Conservation (phyloP, 2,888 invertebrate genomes). For the Polymixis lichenea region DNA sequence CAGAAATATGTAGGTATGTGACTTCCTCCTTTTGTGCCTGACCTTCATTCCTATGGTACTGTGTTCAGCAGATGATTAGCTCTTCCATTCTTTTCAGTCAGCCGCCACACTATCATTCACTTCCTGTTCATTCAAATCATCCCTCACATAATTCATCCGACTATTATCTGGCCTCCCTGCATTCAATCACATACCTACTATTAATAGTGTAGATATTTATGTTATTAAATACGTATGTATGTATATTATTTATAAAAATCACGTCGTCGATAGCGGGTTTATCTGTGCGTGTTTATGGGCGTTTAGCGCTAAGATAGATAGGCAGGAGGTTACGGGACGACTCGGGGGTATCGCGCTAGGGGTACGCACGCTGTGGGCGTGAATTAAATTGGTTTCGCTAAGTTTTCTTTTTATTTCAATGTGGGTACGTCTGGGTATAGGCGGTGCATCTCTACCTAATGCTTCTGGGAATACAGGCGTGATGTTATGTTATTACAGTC, state of each 20-base stretch:
- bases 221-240: conserved; percentile 17
- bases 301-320: conserved; percentile 69
- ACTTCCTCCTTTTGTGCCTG: too few relatives aligned
- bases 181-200: conserved; percentile 10
- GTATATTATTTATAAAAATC: conserved; percentile 61
- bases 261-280: conserved; percentile 59
- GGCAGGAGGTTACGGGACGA: conserved; percentile 70
- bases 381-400: conserved; percentile 32
- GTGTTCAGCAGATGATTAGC: not conserved
- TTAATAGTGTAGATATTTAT: not conserved
- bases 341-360: conserved; percentile 70
- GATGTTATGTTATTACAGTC: not conserved
- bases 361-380: conserved; percentile 53
- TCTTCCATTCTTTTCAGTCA: not conserved
- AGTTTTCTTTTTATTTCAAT: too few relatives aligned
- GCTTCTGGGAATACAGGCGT: too few relatives aligned
- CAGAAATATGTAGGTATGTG: too few relatives aligned
- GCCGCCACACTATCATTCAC: not conserved
- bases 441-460: not conserved
- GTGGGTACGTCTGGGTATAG: too few relatives aligned
- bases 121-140: not conserved
- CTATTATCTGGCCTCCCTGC: not conserved
- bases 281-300: conserved; percentile 66
- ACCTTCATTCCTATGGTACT: not conserved
- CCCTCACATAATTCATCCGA: not conserved